phyloP scores from a whole-genome alignment of 2,797 vertebrate species.

The Synanceia verrucosa region DNA sequence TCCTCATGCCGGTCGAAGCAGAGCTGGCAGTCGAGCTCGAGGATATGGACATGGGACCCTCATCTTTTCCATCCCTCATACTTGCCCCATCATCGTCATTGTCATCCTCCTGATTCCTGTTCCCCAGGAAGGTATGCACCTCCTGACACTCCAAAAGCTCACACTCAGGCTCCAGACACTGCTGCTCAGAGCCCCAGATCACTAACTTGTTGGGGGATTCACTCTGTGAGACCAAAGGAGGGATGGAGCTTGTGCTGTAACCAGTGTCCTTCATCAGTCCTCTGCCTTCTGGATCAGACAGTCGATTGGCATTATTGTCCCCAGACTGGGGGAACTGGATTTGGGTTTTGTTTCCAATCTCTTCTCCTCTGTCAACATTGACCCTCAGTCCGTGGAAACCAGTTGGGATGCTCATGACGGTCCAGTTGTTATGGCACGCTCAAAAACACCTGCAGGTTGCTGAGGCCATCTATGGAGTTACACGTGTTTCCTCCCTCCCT shows the following conservation, averaged over 20 bases:
- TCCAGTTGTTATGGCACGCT: constrained; percentile 40
- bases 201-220: constrained; percentile 83
- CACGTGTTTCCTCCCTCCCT: constrained; percentile 16
- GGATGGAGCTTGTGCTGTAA: constrained; percentile 68
- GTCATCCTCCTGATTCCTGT: constrained; percentile 57
- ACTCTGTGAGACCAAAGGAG: constrained; percentile 79
- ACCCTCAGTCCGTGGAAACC: constrained; percentile 75
- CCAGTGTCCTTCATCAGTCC: constrained; percentile 65
- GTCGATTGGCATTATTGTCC: constrained; percentile 92
- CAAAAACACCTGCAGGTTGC: constrained; percentile 56
- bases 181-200: constrained; percentile 82
- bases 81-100: constrained; percentile 66
- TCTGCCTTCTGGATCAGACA: constrained; percentile 70
- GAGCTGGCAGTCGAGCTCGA: constrained; percentile 80
- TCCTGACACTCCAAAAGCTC: constrained; percentile 80
- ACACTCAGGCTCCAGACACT: constrained; percentile 76
- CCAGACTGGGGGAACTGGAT: constrained; percentile 75
- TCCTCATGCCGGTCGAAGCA: constrained; percentile 50
- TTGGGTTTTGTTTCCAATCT: constrained; percentile 85
- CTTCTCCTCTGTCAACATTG: constrained; percentile 79
- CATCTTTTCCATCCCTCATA: constrained; percentile 72
- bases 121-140: constrained; percentile 74
- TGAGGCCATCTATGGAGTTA: constrained; percentile 73
- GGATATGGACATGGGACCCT: constrained; percentile 79
- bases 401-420: constrained; percentile 78